Conservation (phyloP, 64 coral and sea anemone species). For the Montipora efflorescens region DNA sequence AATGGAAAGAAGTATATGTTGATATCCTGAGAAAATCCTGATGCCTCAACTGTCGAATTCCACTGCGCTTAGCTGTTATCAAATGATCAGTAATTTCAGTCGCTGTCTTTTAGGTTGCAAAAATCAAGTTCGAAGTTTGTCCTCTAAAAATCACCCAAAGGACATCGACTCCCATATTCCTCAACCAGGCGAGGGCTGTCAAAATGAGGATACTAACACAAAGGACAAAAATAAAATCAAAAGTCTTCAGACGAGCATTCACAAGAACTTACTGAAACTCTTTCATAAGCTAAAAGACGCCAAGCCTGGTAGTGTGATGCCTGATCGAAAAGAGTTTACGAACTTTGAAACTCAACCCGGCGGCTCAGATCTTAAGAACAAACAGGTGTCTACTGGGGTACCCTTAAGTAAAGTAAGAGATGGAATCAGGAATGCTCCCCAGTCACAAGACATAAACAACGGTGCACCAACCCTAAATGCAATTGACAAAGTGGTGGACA, state of each 20-base stretch:
- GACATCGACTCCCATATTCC: background rate
- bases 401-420: constrained; percentile 47
- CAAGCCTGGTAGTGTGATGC: constrained; percentile 13
- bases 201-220: background rate
- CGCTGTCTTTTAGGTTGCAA: background rate
- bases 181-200: background rate
- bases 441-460: constrained; percentile 22
- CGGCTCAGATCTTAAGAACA: background rate
- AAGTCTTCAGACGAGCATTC: constrained; percentile 61
- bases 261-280: constrained; percentile 67
- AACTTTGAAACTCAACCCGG: constrained; percentile 15
- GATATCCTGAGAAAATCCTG: too few species aligned
- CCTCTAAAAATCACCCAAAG: background rate
- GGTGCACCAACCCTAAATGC: background rate
- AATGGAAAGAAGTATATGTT: too few species aligned
- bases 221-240: constrained; percentile 62
- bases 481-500: background rate
- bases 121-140: constrained; percentile 27
- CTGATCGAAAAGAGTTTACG: constrained; percentile 34
- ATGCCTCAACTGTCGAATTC: too few species aligned
- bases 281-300: constrained; percentile 67
- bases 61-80: background rate
- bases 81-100: background rate
- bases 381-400: constrained; percentile 10
- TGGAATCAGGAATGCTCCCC: background rate